A percentile compares a stretch with the other conserved stretches of the same genome.
phyloP scores from a whole-genome alignment of 1,140 invertebrate genomes.

The Anagrus nilaparvatae region DNA sequence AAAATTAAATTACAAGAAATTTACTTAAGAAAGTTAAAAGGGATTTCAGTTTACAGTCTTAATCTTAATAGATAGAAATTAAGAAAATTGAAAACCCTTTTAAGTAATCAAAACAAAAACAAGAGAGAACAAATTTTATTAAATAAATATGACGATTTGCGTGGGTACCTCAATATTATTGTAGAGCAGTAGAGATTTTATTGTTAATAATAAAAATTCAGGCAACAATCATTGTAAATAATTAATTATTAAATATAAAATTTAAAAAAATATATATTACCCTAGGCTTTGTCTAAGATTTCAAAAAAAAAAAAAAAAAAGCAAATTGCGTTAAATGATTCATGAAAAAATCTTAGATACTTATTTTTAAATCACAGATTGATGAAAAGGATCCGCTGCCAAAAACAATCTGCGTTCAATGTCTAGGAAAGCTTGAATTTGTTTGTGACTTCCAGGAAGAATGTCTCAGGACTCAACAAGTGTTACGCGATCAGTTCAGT shows the following conservation, averaged over 20 bases:
- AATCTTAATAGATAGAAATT: too few species aligned
- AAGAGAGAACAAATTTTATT: too few species aligned
- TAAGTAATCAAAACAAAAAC: too few species aligned
- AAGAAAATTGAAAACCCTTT: too few species aligned
- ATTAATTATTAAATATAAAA: too few species aligned
- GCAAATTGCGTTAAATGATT: neutral
- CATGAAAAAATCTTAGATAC: constrained; percentile 23
- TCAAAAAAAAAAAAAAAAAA: neutral
- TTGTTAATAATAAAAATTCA: too few species aligned
- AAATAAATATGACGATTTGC: constrained; percentile 1
- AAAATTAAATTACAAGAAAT: too few species aligned
- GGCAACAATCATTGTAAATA: too few species aligned
- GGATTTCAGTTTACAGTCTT: too few species aligned
- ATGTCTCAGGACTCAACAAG: constrained; percentile 39
- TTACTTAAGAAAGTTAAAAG: too few species aligned
- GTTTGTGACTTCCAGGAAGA: constrained; percentile 44
- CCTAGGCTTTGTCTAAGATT: neutral
- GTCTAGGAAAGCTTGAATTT: constrained; percentile 42
- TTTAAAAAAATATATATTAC: too few species aligned
- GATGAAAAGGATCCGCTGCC: constrained; percentile 41
- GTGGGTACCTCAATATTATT: constrained; percentile 20
- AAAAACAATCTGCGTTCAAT: constrained; percentile 41
- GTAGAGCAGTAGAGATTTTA: constrained; percentile 28
- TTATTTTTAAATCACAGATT: constrained; percentile 39
- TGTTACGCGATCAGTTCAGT: constrained; percentile 36